Percentiles rank a stretch among this genome's conserved stretches.
These are phyloP conservation scores for Drosophila asahinai DNA, from an alignment of 1,140 invertebrate genomes.

Conservation along the genomic window DNA sequence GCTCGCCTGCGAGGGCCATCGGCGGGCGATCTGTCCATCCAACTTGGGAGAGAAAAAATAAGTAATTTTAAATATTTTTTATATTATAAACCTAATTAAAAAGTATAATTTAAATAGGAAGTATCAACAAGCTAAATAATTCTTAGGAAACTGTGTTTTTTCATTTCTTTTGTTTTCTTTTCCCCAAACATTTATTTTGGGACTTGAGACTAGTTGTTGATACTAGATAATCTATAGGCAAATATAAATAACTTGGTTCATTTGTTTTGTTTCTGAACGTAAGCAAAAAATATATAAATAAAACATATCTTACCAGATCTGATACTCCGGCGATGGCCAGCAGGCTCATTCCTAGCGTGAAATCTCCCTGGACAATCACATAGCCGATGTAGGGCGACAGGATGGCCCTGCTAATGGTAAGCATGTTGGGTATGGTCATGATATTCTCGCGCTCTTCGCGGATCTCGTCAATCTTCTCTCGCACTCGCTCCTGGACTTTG, in stretches of 20 bases:
- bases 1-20: slow-evolving; percentile 95
- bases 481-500: slow-evolving; percentile 87
- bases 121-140: neutral
- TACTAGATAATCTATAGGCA: neutral
- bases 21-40: slow-evolving; percentile 98
- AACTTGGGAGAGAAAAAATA: slow-evolving; percentile 87
- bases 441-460: slow-evolving; percentile 93
- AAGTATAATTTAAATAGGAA: too few species aligned
- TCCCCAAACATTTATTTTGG: slow-evolving; percentile 6
- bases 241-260: neutral
- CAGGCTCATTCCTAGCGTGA: slow-evolving; percentile 89
- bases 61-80: too few species aligned
- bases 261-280: neutral
- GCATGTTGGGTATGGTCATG: slow-evolving; percentile 96
- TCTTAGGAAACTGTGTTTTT: neutral
- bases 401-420: slow-evolving; percentile 93
- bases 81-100: too few species aligned
- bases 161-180: neutral
- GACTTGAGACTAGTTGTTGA: neutral
- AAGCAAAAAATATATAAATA: neutral
- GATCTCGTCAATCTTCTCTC: slow-evolving; percentile 89
- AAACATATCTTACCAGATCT: slow-evolving; percentile 89
- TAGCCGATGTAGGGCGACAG: slow-evolving; percentile 95
- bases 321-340: slow-evolving; percentile 92
- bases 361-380: slow-evolving; percentile 91